Conservation (phyloP, 92 coral and sea anemone species). For the Porites cylindrica region DNA sequence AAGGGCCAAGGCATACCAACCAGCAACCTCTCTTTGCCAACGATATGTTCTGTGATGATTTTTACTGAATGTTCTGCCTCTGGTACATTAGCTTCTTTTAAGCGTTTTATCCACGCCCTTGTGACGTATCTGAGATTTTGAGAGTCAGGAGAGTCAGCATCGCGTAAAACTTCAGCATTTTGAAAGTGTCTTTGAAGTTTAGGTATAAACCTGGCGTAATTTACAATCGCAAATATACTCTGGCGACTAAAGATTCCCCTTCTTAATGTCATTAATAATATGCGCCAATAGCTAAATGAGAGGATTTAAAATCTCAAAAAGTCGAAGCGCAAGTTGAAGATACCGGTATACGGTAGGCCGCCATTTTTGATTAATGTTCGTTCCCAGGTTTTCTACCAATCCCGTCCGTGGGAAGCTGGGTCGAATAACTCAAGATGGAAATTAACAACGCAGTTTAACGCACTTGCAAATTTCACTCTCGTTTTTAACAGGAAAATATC, state of each 20-base stretch:
- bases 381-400: conserved; percentile 7
- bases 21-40: conserved; percentile 43
- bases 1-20: conserved; percentile 22
- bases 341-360: not conserved
- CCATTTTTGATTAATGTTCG: conserved; percentile 19
- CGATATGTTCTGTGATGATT: conserved; percentile 67
- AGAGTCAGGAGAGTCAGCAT: not conserved
- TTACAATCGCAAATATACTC: not conserved
- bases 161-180: not conserved
- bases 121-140: conserved; percentile 27
- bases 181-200: not conserved
- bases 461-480: not conserved
- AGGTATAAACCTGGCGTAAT: not conserved
- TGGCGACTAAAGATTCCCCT: not conserved
- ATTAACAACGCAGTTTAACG: not conserved
- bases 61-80: conserved; percentile 74
- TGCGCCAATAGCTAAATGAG: not conserved
- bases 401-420: not conserved
- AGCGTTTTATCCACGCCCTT: conserved; percentile 53
- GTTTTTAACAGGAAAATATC: conserved; percentile 1
- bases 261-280: not conserved
- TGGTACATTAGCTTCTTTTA: conserved; percentile 54
- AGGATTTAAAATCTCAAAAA: too few species aligned
- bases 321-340: not conserved
- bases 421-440: not conserved